Conservation (phyloP, 2,888 invertebrate species). For the Temnothorax ravouxi region DNA sequence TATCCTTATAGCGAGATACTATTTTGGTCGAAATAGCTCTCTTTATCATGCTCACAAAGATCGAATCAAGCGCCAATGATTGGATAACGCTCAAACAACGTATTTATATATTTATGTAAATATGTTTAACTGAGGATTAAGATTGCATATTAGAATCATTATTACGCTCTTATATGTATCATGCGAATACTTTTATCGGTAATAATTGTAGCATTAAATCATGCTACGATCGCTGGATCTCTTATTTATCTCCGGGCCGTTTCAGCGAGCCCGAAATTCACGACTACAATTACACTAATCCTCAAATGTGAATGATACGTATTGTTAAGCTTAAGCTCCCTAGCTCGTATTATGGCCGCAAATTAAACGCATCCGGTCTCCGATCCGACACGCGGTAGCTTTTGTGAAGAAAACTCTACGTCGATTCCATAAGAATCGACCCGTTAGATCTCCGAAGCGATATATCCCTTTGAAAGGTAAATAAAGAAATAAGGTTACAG, state of each 20-base stretch:
- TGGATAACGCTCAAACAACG: not conserved
- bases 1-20: not conserved
- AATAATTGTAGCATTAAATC: slow-evolving; percentile 13
- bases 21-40: slow-evolving; percentile 11
- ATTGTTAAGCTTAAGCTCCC: not conserved
- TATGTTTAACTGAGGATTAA: not conserved
- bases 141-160: not conserved
- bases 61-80: slow-evolving; percentile 1
- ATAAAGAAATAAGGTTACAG: not conserved
- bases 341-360: slow-evolving; percentile 58
- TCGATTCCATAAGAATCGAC: not conserved
- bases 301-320: slow-evolving; percentile 14
- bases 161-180: not conserved
- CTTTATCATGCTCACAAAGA: not conserved
- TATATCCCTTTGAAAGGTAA: not conserved
- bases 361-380: slow-evolving; percentile 77
- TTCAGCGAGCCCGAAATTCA: not conserved
- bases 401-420: slow-evolving; percentile 56
- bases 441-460: not conserved
- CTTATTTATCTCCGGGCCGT: not conserved
- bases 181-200: not conserved
- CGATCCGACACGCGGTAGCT: slow-evolving; percentile 57
- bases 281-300: not conserved
- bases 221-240: not conserved
- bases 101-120: not conserved